phyloP scores from a whole-genome alignment of 1,140 invertebrate genomes.

The Diplogasteroides magnus region DNA sequence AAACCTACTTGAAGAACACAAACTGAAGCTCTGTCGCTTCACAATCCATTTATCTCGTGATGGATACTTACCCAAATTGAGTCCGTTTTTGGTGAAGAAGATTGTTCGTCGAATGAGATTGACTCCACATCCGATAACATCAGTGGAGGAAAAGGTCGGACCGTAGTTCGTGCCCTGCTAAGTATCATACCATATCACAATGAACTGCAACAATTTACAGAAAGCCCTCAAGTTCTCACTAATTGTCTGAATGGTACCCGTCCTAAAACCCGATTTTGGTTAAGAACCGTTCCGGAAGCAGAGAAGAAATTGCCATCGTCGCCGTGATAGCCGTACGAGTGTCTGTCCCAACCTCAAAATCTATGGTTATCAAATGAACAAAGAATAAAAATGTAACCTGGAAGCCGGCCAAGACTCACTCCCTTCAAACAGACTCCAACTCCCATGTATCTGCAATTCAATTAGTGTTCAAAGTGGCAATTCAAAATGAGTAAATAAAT shows the following conservation, averaged over 20 bases:
- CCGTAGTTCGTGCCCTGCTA: conserved; percentile 81
- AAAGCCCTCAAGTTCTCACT: no score
- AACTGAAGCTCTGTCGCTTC: conserved; percentile 3
- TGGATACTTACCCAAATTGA: conserved; percentile 73
- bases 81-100: conserved; percentile 99
- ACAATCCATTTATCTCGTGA: not conserved
- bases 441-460: conserved; percentile 77
- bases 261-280: not conserved
- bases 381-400: conserved; percentile 84
- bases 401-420: conserved; percentile 91
- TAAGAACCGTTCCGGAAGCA: conserved; percentile 71
- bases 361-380: no score
- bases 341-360: conserved; percentile 89
- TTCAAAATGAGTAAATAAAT: conserved; percentile 3
- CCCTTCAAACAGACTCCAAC: conserved; percentile 90
- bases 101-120: conserved; percentile 95
- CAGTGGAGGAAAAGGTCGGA: conserved; percentile 94
- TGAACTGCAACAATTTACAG: no score
- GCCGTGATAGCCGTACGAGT: conserved; percentile 98
- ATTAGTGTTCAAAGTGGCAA: conserved; percentile 2
- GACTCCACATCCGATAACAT: conserved; percentile 91
- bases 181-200: not conserved
- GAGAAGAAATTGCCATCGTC: conserved; percentile 99
- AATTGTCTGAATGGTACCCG: not conserved
- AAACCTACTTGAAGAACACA: not conserved